phyloP scores from a whole-genome alignment of 2,113 vertebrate species.

The Nanorana parkeri region DNA sequence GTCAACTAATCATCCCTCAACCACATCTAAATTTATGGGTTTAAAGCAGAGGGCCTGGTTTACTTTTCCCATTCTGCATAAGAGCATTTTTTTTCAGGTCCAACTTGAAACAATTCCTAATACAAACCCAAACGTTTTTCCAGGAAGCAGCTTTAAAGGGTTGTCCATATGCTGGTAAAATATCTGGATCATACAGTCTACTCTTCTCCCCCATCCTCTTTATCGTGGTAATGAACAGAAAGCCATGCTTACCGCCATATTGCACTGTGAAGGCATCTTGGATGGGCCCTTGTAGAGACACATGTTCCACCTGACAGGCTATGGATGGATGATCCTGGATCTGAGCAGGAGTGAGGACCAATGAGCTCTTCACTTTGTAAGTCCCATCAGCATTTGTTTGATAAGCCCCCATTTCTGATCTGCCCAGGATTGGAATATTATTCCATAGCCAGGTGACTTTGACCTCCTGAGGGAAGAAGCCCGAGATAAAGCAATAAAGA shows the following conservation, averaged over 20 bases:
- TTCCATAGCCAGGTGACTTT: conserved; percentile 38
- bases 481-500: neutral
- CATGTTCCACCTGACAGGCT: conserved; percentile 34
- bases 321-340: neutral
- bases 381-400: conserved; percentile 2
- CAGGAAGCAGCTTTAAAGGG: too few relatives aligned
- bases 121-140: too few relatives aligned
- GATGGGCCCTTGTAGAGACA: neutral
- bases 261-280: neutral
- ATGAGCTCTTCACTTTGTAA: conserved; percentile 11
- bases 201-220: too few relatives aligned
- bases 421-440: neutral
- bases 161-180: too few relatives aligned
- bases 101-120: too few relatives aligned
- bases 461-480: conserved; percentile 27
- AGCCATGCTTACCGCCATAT: conserved; percentile 22
- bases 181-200: too few relatives aligned
- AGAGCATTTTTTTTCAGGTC: too few relatives aligned
- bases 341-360: neutral
- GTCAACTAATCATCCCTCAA: too few relatives aligned
- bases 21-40: too few relatives aligned
- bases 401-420: neutral
- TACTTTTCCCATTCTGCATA: too few relatives aligned
- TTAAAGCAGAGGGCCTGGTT: too few relatives aligned
- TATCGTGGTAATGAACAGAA: neutral